These are phyloP conservation scores for Metalampra italica DNA, from an alignment of 2,888 invertebrate species.

Conservation along the genomic window DNA sequence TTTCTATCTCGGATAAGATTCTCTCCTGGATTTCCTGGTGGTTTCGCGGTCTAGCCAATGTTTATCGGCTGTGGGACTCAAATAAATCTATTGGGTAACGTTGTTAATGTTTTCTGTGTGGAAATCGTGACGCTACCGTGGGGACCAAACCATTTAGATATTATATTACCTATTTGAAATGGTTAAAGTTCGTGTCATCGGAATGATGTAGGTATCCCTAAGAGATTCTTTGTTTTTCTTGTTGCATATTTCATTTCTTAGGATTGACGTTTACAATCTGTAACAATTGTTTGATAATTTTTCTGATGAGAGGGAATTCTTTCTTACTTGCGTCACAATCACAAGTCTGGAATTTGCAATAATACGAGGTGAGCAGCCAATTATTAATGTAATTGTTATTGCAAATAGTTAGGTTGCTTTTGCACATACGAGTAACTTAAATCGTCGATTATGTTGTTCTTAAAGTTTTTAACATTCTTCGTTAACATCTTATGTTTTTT, in stretches of 20 bases:
- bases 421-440: too few species aligned
- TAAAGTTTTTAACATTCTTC: too few species aligned
- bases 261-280: too few species aligned
- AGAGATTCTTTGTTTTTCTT: slow-evolving; percentile 19
- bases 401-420: too few species aligned
- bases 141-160: slow-evolving; percentile 48
- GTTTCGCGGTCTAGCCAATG: slow-evolving; percentile 68
- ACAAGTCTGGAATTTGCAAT: too few species aligned
- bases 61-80: slow-evolving; percentile 63
- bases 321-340: too few species aligned
- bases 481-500: too few species aligned
- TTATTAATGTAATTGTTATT: background rate
- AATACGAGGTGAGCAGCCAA: too few species aligned
- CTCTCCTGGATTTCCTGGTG: slow-evolving; percentile 64
- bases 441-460: too few species aligned
- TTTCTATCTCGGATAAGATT: slow-evolving; percentile 66
- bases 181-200: slow-evolving; percentile 42
- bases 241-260: too few species aligned
- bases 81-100: slow-evolving; percentile 67
- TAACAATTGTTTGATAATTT: too few species aligned
- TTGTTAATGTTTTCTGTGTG: slow-evolving; percentile 56
- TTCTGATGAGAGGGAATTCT: too few species aligned
- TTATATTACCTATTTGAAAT: slow-evolving; percentile 37
- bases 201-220: slow-evolving; percentile 18
- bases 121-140: slow-evolving; percentile 63